Evolutionary conservation across 2,113 vertebrate genomes (phyloP).

Genomic region (Oreochromis tanganicae): DNA sequence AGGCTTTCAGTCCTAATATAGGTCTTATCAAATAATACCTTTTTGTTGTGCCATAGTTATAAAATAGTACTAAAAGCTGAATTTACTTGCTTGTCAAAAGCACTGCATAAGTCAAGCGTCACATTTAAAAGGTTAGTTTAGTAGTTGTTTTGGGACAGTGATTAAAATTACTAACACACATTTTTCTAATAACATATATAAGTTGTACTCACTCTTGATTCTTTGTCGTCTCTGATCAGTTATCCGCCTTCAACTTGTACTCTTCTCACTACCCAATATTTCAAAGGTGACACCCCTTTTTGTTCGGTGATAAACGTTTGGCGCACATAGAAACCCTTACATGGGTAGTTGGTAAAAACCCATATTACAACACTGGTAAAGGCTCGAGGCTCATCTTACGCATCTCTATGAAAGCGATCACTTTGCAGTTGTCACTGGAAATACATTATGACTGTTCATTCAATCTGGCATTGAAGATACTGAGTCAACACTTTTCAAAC

Average conservation of each 20-base stretch:
- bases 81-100: not conserved
- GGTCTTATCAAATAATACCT: not conserved
- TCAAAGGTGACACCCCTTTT: conserved; percentile 45
- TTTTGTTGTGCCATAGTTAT: not conserved
- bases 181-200: not conserved
- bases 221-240: not conserved
- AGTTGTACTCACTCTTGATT: conserved; percentile 15
- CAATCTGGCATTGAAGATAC: conserved; percentile 27
- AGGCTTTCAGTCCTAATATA: not conserved
- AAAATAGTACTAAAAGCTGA: fast-evolving
- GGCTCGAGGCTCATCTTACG: conserved; percentile 37
- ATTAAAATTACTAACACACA: not conserved
- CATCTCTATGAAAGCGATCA: conserved; percentile 57
- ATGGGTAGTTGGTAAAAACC: conserved; percentile 53
- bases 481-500: conserved; percentile 1
- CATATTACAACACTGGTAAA: conserved; percentile 20
- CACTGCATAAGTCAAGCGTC: not conserved
- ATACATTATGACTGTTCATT: conserved; percentile 56
- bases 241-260: not conserved
- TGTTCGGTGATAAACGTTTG: conserved; percentile 52
- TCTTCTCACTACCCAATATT: conserved; percentile 11
- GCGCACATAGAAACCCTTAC: conserved; percentile 34
- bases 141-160: not conserved
- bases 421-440: conserved; percentile 40
- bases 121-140: not conserved